These are phyloP conservation scores for Deroptyus accipitrinus DNA, from an alignment of 2,113 vertebrate species.

Conservation along the genomic window DNA sequence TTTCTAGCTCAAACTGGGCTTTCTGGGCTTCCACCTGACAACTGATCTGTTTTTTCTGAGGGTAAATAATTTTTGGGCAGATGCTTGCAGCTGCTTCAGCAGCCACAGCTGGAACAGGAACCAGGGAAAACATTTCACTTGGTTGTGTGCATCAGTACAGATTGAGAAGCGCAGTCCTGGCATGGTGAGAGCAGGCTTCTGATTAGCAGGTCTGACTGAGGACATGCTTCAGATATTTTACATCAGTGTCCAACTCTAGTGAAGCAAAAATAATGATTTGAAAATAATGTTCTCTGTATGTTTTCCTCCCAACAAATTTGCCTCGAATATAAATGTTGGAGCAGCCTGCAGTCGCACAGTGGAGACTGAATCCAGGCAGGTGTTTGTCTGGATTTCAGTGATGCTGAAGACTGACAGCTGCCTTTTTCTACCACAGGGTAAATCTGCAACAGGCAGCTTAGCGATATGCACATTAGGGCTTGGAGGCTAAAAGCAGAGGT, in stretches of 20 bases:
- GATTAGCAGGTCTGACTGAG: background rate
- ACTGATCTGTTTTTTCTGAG: background rate
- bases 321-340: background rate
- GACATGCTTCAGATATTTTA: background rate
- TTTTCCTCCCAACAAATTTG: background rate
- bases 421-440: background rate
- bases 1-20: background rate
- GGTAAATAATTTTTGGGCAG: background rate
- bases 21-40: background rate
- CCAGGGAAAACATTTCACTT: background rate
- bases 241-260: background rate
- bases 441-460: background rate
- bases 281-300: background rate
- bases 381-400: background rate
- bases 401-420: background rate
- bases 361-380: background rate
- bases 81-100: background rate
- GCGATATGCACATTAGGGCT: background rate
- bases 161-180: background rate
- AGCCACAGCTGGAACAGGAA: background rate
- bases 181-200: background rate
- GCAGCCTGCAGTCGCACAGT: background rate
- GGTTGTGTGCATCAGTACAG: background rate
- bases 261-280: background rate
- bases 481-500: background rate